A percentile compares a stretch with the other conserved stretches of the same genome.
phyloP scores from a whole-genome alignment of 2,113 vertebrate species.

The Cryptotis parvus region DNA sequence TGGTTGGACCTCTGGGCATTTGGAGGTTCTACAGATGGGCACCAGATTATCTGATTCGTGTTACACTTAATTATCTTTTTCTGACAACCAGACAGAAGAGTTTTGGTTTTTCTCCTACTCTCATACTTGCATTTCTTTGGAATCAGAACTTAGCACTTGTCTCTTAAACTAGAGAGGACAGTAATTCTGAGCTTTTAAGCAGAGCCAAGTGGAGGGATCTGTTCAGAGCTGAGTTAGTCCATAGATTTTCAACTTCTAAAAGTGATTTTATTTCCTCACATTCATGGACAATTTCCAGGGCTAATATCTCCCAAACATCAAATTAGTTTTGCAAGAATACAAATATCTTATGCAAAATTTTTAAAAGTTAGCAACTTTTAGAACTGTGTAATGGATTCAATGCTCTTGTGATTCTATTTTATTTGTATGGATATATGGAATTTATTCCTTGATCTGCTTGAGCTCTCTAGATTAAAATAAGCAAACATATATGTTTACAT shows the following conservation, averaged over 20 bases:
- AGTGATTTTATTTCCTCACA: neutral
- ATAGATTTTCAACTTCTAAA: conserved; percentile 14
- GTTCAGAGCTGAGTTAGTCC: neutral
- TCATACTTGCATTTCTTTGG: neutral
- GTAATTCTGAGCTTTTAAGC: neutral
- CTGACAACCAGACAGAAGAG: neutral
- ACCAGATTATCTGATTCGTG: neutral
- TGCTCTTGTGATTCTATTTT: conserved; percentile 35
- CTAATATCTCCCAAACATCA: conserved; percentile 51
- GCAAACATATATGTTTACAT: conserved; percentile 51
- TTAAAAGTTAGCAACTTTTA: conserved; percentile 38
- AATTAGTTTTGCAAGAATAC: conserved; percentile 58
- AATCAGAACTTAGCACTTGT: neutral
- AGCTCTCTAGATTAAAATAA: conserved; percentile 57
- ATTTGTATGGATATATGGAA: conserved; percentile 47
- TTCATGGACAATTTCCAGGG: neutral
- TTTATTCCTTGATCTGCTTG: conserved; percentile 50
- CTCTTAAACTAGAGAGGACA: neutral
- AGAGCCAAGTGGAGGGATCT: neutral
- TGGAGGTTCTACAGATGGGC: neutral
- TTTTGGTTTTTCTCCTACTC: neutral
- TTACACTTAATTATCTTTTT: neutral
- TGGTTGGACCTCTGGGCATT: neutral
- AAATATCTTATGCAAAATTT: conserved; percentile 37
- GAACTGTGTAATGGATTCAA: conserved; percentile 26